Evolutionary conservation across 2,888 invertebrate species (phyloP).

Genomic region (Agrochola circellaris): DNA sequence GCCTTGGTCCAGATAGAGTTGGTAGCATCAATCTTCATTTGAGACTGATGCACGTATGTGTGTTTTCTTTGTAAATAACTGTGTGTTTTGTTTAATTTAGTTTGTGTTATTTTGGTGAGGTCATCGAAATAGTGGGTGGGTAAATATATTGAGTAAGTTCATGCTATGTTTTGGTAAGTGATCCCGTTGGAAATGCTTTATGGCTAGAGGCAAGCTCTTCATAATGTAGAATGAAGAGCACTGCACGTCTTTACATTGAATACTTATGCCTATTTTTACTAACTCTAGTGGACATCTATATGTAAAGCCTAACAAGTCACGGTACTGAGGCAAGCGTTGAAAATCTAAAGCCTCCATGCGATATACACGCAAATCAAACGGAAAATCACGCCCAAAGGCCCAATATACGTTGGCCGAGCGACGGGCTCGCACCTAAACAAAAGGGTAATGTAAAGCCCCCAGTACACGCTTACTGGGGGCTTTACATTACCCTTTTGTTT

Average conservation of each 20-base stretch:
- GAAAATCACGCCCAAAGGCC: too few relatives aligned
- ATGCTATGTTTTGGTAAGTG: background rate
- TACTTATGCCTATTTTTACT: background rate
- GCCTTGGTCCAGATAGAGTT: conserved; percentile 58
- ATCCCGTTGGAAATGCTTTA: background rate
- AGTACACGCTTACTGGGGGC: too few relatives aligned
- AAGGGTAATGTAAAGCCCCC: too few relatives aligned
- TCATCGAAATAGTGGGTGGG: background rate
- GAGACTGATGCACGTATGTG: conserved; percentile 41
- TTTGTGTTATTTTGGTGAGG: conserved; percentile 23
- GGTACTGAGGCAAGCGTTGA: background rate
- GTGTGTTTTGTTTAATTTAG: conserved; percentile 31
- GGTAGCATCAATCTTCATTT: conserved; percentile 63
- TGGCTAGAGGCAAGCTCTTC: background rate
- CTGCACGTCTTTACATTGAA: background rate
- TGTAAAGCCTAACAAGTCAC: background rate
- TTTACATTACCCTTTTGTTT: background rate
- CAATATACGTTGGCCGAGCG: too few relatives aligned
- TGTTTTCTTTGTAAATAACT: conserved; percentile 29
- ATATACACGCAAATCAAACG: too few relatives aligned
- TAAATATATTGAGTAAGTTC: background rate
- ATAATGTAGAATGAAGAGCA: background rate
- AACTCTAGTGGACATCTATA: background rate
- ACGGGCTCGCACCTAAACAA: too few relatives aligned
- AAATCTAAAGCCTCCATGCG: background rate